Percentiles rank a stretch among this genome's conserved stretches.
phyloP scores from a whole-genome alignment of 2,888 invertebrate genomes.

The Coenonympha glycerion region DNA sequence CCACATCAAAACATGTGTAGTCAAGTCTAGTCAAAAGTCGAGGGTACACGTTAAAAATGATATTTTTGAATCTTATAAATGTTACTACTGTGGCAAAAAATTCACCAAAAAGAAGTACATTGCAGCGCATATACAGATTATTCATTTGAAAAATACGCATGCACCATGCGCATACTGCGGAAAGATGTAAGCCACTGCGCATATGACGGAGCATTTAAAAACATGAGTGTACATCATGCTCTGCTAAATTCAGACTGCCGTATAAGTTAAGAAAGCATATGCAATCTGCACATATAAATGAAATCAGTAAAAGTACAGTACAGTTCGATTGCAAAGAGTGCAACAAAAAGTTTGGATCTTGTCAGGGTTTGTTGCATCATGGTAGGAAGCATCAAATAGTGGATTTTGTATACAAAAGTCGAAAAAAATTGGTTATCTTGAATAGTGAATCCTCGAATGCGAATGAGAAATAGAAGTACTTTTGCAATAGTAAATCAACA shows the following conservation, averaged over 20 bases:
- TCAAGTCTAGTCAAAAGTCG: too few relatives aligned
- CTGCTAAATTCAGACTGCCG: constrained; percentile 52
- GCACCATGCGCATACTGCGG: constrained; percentile 57
- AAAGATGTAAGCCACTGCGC: constrained; percentile 53
- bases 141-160: constrained; percentile 59
- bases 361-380: constrained; percentile 49
- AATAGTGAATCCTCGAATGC: constrained; percentile 7
- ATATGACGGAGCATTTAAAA: constrained; percentile 59
- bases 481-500: too few relatives aligned
- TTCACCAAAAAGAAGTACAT: constrained; percentile 58
- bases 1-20: constrained; percentile 55
- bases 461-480: constrained; percentile 6
- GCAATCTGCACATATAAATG: constrained; percentile 38
- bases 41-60: constrained; percentile 45
- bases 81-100: constrained; percentile 59
- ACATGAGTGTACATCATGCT: constrained; percentile 49
- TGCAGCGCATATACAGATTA: constrained; percentile 60
- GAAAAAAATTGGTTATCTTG: constrained; percentile 9
- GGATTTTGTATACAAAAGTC: not conserved
- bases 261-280: constrained; percentile 50
- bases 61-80: constrained; percentile 42
- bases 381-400: constrained; percentile 45
- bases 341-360: constrained; percentile 48
- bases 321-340: constrained; percentile 48
- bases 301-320: constrained; percentile 24